phyloP scores from a whole-genome alignment of 2,113 vertebrate species.

The Corythornis madagascariensis region DNA sequence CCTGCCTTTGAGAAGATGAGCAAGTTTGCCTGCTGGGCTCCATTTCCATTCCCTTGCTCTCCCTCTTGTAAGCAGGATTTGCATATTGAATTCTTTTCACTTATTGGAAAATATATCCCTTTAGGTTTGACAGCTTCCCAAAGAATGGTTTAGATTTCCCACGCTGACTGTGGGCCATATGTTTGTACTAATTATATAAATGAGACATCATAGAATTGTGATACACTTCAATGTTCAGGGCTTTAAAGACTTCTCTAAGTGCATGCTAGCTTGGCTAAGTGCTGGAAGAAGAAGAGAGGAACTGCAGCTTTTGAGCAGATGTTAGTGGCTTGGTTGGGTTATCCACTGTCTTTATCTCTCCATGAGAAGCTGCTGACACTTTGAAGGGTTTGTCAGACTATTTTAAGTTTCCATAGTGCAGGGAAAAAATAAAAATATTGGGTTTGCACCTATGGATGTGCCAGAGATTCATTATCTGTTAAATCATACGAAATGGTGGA shows the following conservation, averaged over 20 bases:
- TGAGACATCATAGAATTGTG: slow-evolving; percentile 80
- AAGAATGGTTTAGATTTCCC: slow-evolving; percentile 81
- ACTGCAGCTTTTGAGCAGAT: slow-evolving; percentile 74
- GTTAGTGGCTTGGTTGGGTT: slow-evolving; percentile 63
- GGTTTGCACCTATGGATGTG: slow-evolving; percentile 54
- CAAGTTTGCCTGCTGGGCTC: slow-evolving; percentile 60
- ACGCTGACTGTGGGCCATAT: slow-evolving; percentile 82
- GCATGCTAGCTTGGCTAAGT: slow-evolving; percentile 68
- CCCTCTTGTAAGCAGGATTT: slow-evolving; percentile 70
- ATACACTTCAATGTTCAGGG: slow-evolving; percentile 72
- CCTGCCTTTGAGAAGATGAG: slow-evolving; percentile 34
- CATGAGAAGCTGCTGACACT: slow-evolving; percentile 59
- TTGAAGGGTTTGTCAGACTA: slow-evolving; percentile 57
- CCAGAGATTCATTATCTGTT: slow-evolving; percentile 44
- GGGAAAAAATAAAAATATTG: not conserved
- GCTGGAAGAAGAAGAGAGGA: slow-evolving; percentile 61
- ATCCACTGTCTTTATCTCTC: slow-evolving; percentile 67
- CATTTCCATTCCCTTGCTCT: slow-evolving; percentile 61
- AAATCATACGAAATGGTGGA: not conserved
- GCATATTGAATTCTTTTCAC: slow-evolving; percentile 71
- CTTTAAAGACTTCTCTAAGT: slow-evolving; percentile 74
- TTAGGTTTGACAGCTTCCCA: slow-evolving; percentile 79
- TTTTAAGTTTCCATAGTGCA: slow-evolving; percentile 46
- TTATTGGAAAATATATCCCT: slow-evolving; percentile 77
- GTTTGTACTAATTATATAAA: slow-evolving; percentile 86